phyloP scores from a whole-genome alignment of 1,140 invertebrate species.

The Aphelenchoides fujianensis region DNA sequence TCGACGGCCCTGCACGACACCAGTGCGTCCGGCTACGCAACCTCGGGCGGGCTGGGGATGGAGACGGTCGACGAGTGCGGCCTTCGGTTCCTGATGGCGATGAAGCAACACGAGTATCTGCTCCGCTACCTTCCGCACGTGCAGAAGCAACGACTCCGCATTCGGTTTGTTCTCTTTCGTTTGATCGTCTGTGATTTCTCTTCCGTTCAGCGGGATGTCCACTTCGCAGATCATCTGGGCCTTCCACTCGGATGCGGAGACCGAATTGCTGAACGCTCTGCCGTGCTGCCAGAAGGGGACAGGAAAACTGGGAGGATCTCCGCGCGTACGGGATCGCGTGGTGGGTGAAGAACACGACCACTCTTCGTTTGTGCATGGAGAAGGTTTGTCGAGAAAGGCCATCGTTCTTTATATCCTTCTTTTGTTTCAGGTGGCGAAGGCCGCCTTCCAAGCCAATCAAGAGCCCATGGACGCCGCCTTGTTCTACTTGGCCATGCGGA shows the following conservation, averaged over 20 bases:
- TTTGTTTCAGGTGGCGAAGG: conserved; percentile 56
- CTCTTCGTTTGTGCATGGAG: conserved; percentile 81
- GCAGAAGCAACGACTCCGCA: conserved; percentile 74
- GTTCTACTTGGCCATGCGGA: conserved; percentile 97
- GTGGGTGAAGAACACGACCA: conserved; percentile 85
- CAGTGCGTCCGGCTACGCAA: conserved; percentile 78
- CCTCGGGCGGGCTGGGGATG: conserved; percentile 65
- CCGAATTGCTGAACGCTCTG: conserved; percentile 84
- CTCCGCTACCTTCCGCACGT: conserved; percentile 80
- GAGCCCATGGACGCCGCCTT: conserved; percentile 95
- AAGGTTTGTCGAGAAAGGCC: conserved; percentile 66
- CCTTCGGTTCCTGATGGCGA: conserved; percentile 86
- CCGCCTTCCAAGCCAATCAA: conserved; percentile 66
- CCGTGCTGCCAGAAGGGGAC: conserved; percentile 70
- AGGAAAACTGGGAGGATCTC: conserved; percentile 81
- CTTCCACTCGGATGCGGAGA: conserved; percentile 95
- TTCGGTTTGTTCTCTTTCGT: conserved; percentile 32
- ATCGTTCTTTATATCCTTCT: conserved; percentile 13
- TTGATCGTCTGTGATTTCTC: not conserved
- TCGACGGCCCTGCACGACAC: conserved; percentile 69
- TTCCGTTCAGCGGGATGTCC: conserved; percentile 71
- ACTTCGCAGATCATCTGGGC: conserved; percentile 95
- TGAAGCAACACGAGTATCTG: conserved; percentile 97
- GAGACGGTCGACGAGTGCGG: conserved; percentile 94
- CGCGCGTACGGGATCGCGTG: conserved; percentile 89